Conservation (phyloP, 2,888 invertebrate species). For the Capitulum mitella region DNA sequence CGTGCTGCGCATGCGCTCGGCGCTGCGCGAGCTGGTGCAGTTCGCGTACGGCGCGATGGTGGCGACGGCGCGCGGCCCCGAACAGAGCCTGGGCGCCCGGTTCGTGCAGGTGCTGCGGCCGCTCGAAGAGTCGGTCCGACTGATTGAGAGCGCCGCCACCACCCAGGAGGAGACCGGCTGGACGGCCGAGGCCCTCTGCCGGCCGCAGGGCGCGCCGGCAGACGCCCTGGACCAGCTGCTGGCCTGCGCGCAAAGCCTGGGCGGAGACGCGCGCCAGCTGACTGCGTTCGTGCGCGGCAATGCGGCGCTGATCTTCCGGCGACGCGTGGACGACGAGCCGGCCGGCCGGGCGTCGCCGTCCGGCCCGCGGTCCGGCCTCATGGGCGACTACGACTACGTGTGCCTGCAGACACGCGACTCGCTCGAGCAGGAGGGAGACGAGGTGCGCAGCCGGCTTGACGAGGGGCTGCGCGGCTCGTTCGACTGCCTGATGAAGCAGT, state of each 20-base stretch:
- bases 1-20: conserved; percentile 65
- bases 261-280: conserved; percentile 79
- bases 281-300: conserved; percentile 72
- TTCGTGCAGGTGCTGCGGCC: conserved; percentile 69
- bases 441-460: conserved; percentile 63
- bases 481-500: conserved; percentile 65
- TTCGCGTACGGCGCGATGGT: conserved; percentile 82
- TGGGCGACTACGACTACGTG: conserved; percentile 87
- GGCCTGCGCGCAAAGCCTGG: conserved; percentile 74
- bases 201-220: conserved; percentile 44
- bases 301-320: conserved; percentile 39
- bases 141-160: conserved; percentile 44
- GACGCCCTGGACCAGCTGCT: conserved; percentile 84
- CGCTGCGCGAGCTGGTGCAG: conserved; percentile 76
- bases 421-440: conserved; percentile 62
- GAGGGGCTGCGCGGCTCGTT: conserved; percentile 64
- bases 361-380: conserved; percentile 51
- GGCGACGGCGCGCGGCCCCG: conserved; percentile 70
- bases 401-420: conserved; percentile 66
- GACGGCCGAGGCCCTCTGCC: conserved; percentile 43
- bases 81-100: conserved; percentile 64
- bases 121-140: conserved; percentile 50
- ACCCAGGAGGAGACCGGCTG: conserved; percentile 39
- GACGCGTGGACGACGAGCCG: conserved; percentile 71
- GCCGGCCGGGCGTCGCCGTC: conserved; percentile 53